Evolutionary conservation across 2,888 invertebrate genomes (phyloP), one percentile per base, ranked within the genome.

Genomic region (Phyto melanocephala): DNA sequence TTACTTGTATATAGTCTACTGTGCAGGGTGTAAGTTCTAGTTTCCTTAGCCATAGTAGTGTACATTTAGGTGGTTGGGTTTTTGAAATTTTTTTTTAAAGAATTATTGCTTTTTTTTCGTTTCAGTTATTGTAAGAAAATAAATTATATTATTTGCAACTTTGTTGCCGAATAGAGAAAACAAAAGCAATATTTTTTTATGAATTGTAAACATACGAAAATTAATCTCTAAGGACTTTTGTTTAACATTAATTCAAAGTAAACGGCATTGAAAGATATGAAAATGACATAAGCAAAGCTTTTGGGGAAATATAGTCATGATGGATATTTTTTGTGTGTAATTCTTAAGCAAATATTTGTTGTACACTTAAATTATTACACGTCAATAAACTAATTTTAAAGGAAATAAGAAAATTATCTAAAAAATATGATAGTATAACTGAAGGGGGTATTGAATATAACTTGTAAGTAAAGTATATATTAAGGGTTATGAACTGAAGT

Each of bases 331-430:
- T 15, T 24, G 60, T 70, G 47, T 76, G 58, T 79, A 74, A 65
- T 71, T 81, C 37, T 47, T 47, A 40, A 20, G 11, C 58, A 82
- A 82, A 82, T 82, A 79, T 82, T 82, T 82, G 82, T 47, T 47
- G 75, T 79, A 62, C 82, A 82, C 82, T 82, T 82, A 82, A 82
- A 82, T 67, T 82, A 76, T 76, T 76, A 40, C 74, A 79, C 82
- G 54, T 79, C 79, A 79, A 60, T 82, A 62, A 24, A 60, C 50
- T 17, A n/a, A 45, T 42, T 54, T 13, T 40, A 62, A 42, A 10
- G 35, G 0, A 40, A 60, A 40, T 24, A 40, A 60, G 8, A 58
- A 2, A 33, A 50, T 17, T 52, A 13, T 1, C 1, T 28, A 6
- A 33, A 1, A 68, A 35, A 50, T 45, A 45, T 24, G 13, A 17